Evolutionary conservation across 2,113 vertebrate species (phyloP), one percentile per base, ranked within the genome.

Genomic region (Perccottus glenii): DNA sequence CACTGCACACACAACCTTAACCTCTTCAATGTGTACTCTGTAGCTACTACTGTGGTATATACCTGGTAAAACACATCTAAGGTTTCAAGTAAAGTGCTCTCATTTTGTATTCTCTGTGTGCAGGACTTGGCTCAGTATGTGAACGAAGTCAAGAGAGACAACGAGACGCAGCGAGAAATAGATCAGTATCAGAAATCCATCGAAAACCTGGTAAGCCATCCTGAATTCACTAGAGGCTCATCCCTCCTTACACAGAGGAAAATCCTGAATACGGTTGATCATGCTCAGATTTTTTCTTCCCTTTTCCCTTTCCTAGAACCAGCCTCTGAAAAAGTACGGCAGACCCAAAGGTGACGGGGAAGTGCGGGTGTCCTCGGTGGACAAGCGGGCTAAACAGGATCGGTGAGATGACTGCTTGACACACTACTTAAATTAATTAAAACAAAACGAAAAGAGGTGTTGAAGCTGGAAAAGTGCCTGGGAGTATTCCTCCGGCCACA

Each of bases 91-190:
- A 55, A 38, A 38, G 14, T 14, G 36, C 12, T 33, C 33, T 55
- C 11, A n/a, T 55, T 55, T 12, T 55, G 52, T 73, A 11, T 67
- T 67, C 67, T 79, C 56, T 80, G 45, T 88, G 43, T 85, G 15
- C 82, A 99, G 98, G 98, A 99, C 85, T 93, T 99, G 92, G 97
- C 98, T 73, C 98, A 99, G 64, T 99, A 99, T 61, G 97, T 99
- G 72, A 99, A 99, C 43, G 98, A 99, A 92, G 98, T 99, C 61
- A 99, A 99, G 87, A 94, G 98, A 86, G 98, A 99, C 92, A 99
- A 98, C 6, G 98, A 99, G 92, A 98, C 96, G 0, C 84, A 98
- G 63, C 93, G 96, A 74, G 96, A 99, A 89, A 98, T 99, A 64
- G 93, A 90, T 74, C 97, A 98, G 80, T 99, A 98, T 89, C 97